These are phyloP conservation scores for Podarcis siculus DNA, from an alignment of 2,797 vertebrate species.

Conservation along the genomic window DNA sequence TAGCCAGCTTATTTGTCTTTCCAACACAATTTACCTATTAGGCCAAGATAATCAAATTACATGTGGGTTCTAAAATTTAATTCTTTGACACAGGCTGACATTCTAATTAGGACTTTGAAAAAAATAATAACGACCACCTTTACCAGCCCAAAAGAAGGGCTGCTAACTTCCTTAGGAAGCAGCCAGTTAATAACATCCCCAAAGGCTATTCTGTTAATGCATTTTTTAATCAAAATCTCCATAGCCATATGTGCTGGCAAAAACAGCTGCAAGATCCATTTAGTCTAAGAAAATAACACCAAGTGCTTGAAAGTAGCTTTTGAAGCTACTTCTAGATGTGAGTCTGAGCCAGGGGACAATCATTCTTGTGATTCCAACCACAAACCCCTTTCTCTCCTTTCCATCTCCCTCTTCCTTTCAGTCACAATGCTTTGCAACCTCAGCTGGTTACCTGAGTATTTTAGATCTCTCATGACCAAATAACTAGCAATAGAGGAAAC, in stretches of 20 bases:
- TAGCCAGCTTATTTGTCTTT: conserved; percentile 79
- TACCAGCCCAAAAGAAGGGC: conserved; percentile 61
- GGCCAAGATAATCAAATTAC: conserved; percentile 81
- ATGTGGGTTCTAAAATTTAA: conserved; percentile 74
- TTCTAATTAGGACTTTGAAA: conserved; percentile 79
- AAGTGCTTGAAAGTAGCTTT: conserved; percentile 37
- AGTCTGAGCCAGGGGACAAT: conserved; percentile 44
- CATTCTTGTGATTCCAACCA: conserved; percentile 20
- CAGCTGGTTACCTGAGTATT: conserved; percentile 47
- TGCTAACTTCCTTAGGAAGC: conserved; percentile 75
- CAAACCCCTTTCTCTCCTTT: neutral
- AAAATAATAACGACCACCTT: conserved; percentile 77
- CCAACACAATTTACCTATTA: conserved; percentile 79
- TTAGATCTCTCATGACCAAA: conserved; percentile 46
- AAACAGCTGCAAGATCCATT: conserved; percentile 52
- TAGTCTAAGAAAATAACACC: conserved; percentile 50
- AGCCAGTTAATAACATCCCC: conserved; percentile 70
- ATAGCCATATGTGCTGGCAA: conserved; percentile 69
- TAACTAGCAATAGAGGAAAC: conserved; percentile 1
- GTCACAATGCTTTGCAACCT: conserved; percentile 35
- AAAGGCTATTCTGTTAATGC: conserved; percentile 69
- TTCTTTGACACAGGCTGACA: conserved; percentile 74
- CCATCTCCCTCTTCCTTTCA: neutral
- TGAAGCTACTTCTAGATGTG: conserved; percentile 27
- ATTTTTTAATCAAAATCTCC: conserved; percentile 77